phyloP scores from a whole-genome alignment of 2,113 vertebrate genomes.

The Heterocephalus glaber region DNA sequence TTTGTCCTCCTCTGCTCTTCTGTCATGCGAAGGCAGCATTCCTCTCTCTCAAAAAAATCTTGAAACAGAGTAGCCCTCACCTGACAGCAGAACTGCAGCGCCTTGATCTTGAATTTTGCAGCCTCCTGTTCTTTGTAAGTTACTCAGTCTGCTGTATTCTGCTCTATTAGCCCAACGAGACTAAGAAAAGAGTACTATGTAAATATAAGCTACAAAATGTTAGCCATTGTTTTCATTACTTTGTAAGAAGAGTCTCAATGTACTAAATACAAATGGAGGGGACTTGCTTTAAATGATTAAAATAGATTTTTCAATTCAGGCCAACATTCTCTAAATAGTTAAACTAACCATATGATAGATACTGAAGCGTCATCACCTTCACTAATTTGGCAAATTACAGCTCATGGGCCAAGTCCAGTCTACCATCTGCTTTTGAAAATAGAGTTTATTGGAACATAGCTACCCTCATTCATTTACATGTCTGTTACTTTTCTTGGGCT shows the following conservation, averaged over 20 bases:
- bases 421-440: neutral
- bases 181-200: neutral
- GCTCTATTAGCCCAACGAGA: neutral
- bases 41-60: neutral
- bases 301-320: neutral
- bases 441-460: neutral
- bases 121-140: neutral
- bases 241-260: neutral
- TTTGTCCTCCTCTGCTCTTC: neutral
- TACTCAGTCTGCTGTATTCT: neutral
- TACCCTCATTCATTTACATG: neutral
- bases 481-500: neutral
- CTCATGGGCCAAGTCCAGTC: neutral
- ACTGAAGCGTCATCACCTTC: neutral
- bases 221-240: neutral
- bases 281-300: neutral
- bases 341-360: neutral
- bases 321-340: neutral
- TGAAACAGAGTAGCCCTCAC: neutral
- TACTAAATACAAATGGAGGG: neutral
- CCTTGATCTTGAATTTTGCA: neutral
- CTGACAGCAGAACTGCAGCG: neutral
- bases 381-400: neutral
- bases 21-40: neutral
- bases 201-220: constrained; percentile 8